These are phyloP conservation scores for Xanthorhoe spadicearia DNA, from an alignment of 2,888 invertebrate genomes.

Conservation along the genomic window DNA sequence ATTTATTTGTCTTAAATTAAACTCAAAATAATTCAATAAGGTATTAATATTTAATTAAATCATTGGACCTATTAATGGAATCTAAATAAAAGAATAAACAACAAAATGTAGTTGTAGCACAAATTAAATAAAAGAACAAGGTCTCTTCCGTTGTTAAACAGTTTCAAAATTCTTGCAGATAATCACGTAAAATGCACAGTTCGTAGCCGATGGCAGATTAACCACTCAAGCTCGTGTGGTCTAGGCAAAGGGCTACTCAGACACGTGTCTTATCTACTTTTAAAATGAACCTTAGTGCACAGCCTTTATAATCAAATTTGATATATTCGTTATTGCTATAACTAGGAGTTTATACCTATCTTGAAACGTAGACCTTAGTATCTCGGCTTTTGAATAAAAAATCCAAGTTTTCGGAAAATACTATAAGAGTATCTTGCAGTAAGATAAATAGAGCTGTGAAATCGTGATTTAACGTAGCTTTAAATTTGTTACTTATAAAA, in stretches of 20 bases:
- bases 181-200: conserved; percentile 37
- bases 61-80: no score
- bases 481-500: no score
- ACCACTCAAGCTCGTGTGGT: conserved; percentile 40
- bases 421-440: not conserved
- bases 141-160: not conserved
- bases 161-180: conserved; percentile 26
- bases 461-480: not conserved
- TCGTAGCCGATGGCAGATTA: conserved; percentile 42
- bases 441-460: not conserved
- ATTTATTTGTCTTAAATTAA: no score
- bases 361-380: not conserved
- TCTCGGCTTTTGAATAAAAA: not conserved
- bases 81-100: no score
- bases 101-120: no score
- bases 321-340: not conserved
- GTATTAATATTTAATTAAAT: no score
- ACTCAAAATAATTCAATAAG: no score
- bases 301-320: not conserved
- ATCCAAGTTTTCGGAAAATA: not conserved
- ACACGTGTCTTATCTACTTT: not conserved
- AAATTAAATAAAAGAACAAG: not conserved
- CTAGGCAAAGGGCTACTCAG: conserved; percentile 17
- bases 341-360: no score
- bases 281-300: not conserved